These are phyloP conservation scores for Cepphus grylle DNA, from an alignment of 2,113 vertebrate species.

Conservation along the genomic window DNA sequence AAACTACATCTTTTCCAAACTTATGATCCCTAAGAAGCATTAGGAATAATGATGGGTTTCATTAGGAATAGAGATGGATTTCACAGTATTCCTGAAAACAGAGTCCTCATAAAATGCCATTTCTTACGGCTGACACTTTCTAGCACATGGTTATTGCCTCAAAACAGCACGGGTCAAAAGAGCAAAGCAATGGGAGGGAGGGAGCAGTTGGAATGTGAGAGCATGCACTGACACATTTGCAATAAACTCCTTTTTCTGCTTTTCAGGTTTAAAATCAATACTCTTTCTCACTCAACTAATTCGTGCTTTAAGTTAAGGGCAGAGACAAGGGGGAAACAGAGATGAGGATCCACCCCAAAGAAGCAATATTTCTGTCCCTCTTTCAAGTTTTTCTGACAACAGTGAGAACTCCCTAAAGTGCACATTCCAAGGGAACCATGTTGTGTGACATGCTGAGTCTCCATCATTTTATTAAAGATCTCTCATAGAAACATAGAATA, in stretches of 20 bases:
- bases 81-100: neutral
- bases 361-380: neutral
- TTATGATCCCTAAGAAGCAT: neutral
- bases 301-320: neutral
- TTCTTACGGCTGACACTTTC: neutral
- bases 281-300: neutral
- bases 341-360: neutral
- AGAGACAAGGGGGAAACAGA: neutral
- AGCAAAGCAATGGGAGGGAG: neutral
- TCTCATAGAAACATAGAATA: neutral
- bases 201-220: neutral
- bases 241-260: neutral
- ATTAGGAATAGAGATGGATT: neutral
- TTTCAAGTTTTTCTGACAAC: neutral
- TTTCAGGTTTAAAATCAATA: neutral
- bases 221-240: neutral
- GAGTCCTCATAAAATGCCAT: neutral
- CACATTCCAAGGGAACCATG: rapidly evolving
- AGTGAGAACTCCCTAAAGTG: neutral
- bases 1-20: neutral
- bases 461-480: neutral
- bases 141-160: neutral
- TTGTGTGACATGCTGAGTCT: neutral
- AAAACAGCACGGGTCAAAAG: neutral
- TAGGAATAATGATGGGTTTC: neutral